Evolutionary conservation across 1,140 invertebrate genomes (phyloP).

Genomic region (Cepaea nemoralis): DNA sequence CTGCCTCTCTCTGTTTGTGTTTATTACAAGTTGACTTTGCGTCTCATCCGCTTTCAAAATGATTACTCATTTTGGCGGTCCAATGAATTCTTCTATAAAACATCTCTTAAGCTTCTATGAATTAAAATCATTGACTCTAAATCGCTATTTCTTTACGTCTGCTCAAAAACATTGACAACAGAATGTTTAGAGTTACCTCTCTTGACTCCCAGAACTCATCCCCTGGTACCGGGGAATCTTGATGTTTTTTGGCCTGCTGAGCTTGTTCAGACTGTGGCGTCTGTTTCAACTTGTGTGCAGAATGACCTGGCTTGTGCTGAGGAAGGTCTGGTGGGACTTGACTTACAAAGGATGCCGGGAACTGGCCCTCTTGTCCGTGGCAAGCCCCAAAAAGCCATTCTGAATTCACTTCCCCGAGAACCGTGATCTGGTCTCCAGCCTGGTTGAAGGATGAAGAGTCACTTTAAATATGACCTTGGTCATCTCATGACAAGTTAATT

Average conservation of each 20-base stretch:
- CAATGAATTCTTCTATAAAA: no score
- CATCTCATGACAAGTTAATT: no score
- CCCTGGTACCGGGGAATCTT: not conserved
- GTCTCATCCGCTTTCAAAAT: no score
- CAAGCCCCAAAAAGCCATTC: conserved; percentile 87
- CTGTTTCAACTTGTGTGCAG: not conserved
- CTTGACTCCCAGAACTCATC: not conserved
- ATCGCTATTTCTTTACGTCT: no score
- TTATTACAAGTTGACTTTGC: no score
- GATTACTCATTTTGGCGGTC: no score
- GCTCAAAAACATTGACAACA: no score
- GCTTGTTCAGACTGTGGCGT: not conserved
- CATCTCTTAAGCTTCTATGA: no score
- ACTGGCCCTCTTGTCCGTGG: conserved; percentile 80
- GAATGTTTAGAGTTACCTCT: conserved; percentile 1
- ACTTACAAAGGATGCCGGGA: conserved; percentile 84
- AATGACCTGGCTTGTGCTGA: conserved; percentile 26
- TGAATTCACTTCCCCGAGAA: conserved; percentile 77
- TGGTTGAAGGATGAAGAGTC: conserved; percentile 57
- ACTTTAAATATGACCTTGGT: no score
- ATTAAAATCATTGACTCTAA: no score
- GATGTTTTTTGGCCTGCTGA: not conserved
- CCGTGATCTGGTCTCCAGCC: conserved; percentile 80
- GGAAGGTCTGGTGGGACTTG: conserved; percentile 47
- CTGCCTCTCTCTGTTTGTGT: no score